These are phyloP conservation scores for Zosterops borbonicus DNA, from an alignment of 2,113 vertebrate species.

Conservation along the genomic window DNA sequence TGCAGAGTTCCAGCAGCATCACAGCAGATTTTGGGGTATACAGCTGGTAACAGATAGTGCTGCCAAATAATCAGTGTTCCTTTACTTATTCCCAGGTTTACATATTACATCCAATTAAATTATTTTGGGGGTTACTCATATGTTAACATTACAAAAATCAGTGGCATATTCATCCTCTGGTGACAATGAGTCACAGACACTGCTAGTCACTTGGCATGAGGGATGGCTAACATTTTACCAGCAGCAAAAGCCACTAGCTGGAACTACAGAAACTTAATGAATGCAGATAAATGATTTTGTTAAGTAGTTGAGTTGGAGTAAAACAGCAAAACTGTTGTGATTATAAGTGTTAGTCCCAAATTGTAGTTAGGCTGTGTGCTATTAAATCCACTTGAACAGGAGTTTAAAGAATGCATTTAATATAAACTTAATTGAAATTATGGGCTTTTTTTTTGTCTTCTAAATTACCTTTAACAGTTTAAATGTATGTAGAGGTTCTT, in stretches of 20 bases:
- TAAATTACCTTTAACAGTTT: background rate
- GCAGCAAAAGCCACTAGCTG: background rate
- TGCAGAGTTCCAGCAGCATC: background rate
- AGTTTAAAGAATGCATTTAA: background rate
- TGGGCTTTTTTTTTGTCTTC: background rate
- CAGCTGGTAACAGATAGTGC: background rate
- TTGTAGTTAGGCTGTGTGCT: background rate
- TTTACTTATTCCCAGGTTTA: background rate
- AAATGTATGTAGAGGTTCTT: background rate
- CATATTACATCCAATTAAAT: background rate
- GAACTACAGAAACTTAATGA: background rate
- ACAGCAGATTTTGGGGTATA: fast-evolving
- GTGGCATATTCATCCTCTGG: conserved; percentile 22
- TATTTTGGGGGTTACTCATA: conserved; percentile 19
- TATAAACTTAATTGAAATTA: background rate
- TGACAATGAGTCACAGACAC: conserved; percentile 55
- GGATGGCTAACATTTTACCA: background rate
- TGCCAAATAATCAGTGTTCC: background rate
- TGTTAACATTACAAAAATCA: background rate
- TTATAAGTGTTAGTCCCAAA: background rate
- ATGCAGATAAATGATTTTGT: background rate
- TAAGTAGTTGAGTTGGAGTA: background rate
- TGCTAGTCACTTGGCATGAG: background rate
- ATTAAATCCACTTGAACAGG: background rate
- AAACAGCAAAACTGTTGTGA: background rate